Evolutionary conservation across 2,888 invertebrate species (phyloP).

Genomic region (Tuberolachnus salignus): DNA sequence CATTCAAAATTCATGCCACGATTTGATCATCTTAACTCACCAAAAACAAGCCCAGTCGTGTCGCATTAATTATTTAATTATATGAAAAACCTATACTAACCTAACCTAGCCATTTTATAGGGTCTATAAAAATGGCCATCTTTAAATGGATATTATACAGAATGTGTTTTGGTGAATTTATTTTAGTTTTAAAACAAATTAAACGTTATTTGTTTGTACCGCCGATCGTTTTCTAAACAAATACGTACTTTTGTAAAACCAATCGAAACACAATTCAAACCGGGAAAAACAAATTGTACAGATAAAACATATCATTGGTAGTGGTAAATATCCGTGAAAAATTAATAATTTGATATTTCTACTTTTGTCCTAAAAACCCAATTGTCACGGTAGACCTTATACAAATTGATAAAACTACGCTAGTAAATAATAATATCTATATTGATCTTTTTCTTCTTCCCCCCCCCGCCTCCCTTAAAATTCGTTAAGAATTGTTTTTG

Average conservation of each 20-base stretch:
- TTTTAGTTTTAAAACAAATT: slow-evolving; percentile 1
- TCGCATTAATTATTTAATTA: too few relatives aligned
- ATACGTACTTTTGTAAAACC: background rate
- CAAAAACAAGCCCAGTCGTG: too few relatives aligned
- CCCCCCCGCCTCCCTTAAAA: too few relatives aligned
- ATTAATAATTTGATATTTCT: slow-evolving; percentile 27
- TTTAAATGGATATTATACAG: too few relatives aligned
- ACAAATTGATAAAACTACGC: background rate
- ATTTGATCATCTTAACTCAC: too few relatives aligned
- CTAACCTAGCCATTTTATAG: too few relatives aligned
- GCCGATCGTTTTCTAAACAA: too few relatives aligned
- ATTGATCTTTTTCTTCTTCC: too few relatives aligned
- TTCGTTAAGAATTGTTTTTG: background rate
- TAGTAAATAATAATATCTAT: background rate
- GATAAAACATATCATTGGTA: background rate
- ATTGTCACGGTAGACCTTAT: slow-evolving; percentile 34
- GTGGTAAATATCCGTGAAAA: slow-evolving; percentile 13
- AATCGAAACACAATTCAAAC: slow-evolving; percentile 16
- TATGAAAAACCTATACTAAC: too few relatives aligned
- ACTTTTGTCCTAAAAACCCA: slow-evolving; percentile 37
- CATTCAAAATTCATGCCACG: too few relatives aligned
- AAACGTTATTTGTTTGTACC: background rate
- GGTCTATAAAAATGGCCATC: too few relatives aligned
- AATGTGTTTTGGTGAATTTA: too few relatives aligned
- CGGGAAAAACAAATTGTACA: background rate